phyloP scores from a whole-genome alignment of 2,113 vertebrate genomes.

The Equus quagga region DNA sequence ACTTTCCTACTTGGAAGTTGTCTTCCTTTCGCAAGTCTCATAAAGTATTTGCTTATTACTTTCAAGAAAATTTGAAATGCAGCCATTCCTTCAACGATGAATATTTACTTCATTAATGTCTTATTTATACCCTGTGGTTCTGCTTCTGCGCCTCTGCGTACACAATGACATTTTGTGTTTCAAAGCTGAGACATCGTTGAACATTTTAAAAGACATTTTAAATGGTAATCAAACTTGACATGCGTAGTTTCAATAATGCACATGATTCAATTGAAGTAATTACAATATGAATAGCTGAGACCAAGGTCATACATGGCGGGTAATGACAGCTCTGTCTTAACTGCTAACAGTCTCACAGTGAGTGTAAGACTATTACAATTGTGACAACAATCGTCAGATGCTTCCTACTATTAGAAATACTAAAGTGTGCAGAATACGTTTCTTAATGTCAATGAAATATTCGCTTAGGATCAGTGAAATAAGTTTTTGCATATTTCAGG shows the following conservation, averaged over 20 bases:
- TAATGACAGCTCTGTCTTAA: slow-evolving; percentile 67
- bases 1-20: background rate
- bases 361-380: background rate
- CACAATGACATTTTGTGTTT: slow-evolving; percentile 40
- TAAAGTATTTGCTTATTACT: background rate
- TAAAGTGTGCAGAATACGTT: background rate
- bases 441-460: background rate
- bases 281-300: slow-evolving; percentile 63
- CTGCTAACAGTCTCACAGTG: background rate
- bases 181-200: slow-evolving; percentile 23
- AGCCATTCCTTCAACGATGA: background rate
- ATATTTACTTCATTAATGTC: slow-evolving; percentile 40
- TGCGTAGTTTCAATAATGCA: slow-evolving; percentile 51
- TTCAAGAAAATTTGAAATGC: slow-evolving; percentile 51
- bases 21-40: background rate
- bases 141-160: slow-evolving; percentile 6
- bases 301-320: slow-evolving; percentile 60
- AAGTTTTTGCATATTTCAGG: background rate
- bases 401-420: background rate
- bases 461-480: background rate
- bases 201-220: slow-evolving; percentile 56
- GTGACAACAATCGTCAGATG: background rate
- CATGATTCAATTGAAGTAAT: slow-evolving; percentile 67
- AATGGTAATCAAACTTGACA: slow-evolving; percentile 63
- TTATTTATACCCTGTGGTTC: slow-evolving; percentile 1